A percentile compares a stretch with the other conserved stretches of the same genome.
Conservation (phyloP, 2,888 invertebrate genomes). For the Caenorhabditis sp. region DNA sequence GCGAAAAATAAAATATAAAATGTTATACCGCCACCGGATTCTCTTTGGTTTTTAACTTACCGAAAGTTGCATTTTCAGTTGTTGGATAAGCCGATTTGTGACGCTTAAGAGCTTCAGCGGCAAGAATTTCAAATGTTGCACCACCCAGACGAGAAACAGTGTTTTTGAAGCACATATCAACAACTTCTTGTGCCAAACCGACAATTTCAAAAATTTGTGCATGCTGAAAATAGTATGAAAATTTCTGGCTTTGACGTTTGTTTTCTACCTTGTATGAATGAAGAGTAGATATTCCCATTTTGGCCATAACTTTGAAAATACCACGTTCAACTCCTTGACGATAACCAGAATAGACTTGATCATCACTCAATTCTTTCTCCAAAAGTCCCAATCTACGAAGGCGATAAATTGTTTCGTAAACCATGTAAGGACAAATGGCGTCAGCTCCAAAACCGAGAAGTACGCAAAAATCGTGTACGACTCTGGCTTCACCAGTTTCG, state of each 20-base stretch:
- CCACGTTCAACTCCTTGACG: slow-evolving; percentile 89
- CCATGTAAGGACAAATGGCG: slow-evolving; percentile 86
- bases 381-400: slow-evolving; percentile 86
- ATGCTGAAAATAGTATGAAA: slow-evolving; percentile 77
- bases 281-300: slow-evolving; percentile 98
- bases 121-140: slow-evolving; percentile 80
- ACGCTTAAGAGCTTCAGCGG: slow-evolving; percentile 66
- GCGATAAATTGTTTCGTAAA: slow-evolving; percentile 88
- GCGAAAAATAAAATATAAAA: neutral
- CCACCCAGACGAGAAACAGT: slow-evolving; percentile 84
- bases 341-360: slow-evolving; percentile 78
- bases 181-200: slow-evolving; percentile 88
- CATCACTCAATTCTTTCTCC: slow-evolving; percentile 77
- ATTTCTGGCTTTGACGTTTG: neutral
- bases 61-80: slow-evolving; percentile 44
- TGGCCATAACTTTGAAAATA: slow-evolving; percentile 93
- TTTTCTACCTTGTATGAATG: slow-evolving; percentile 86
- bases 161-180: slow-evolving; percentile 90
- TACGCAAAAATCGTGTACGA: slow-evolving; percentile 89
- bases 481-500: slow-evolving; percentile 94
- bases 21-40: neutral
- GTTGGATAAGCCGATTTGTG: slow-evolving; percentile 67
- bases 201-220: slow-evolving; percentile 99
- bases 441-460: slow-evolving; percentile 93
- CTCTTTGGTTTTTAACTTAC: slow-evolving; percentile 21